These are phyloP conservation scores for Apis cerana DNA, from an alignment of 1,140 invertebrate genomes.

Conservation along the genomic window DNA sequence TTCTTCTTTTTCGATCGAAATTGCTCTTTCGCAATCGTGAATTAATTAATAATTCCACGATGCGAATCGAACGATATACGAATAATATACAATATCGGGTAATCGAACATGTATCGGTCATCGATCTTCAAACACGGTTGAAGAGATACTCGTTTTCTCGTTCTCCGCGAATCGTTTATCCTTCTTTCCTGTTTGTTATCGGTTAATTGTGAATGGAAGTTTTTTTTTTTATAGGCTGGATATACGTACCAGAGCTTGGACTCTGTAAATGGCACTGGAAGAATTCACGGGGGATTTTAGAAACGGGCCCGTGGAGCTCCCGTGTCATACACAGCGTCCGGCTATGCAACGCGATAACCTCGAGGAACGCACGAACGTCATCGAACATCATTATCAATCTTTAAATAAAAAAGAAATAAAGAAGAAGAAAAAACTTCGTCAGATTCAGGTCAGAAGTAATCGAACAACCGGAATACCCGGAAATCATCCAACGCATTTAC, in stretches of 20 bases:
- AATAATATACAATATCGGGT: background rate
- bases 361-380: background rate
- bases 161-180: no score
- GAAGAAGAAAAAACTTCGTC: no score
- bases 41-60: background rate
- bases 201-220: no score
- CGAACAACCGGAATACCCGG: conserved; percentile 9
- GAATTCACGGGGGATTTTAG: conserved; percentile 81
- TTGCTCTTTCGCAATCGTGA: no score
- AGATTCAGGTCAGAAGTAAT: background rate
- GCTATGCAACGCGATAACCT: conserved; percentile 68
- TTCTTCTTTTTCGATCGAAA: background rate
- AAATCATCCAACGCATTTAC: conserved; percentile 19
- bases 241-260: conserved; percentile 66
- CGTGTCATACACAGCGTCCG: conserved; percentile 82
- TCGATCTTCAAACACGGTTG: background rate
- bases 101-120: background rate
- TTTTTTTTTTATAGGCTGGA: no score
- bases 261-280: conserved; percentile 82
- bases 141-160: background rate
- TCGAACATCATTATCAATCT: conserved; percentile 26
- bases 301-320: conserved; percentile 80
- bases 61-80: background rate
- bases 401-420: conserved; percentile 26
- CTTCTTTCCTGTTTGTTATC: no score